A percentile compares a stretch with the other conserved stretches of the same genome.
Evolutionary conservation across 2,113 vertebrate genomes (phyloP).

Genomic region (Coptodon bakossiorum): DNA sequence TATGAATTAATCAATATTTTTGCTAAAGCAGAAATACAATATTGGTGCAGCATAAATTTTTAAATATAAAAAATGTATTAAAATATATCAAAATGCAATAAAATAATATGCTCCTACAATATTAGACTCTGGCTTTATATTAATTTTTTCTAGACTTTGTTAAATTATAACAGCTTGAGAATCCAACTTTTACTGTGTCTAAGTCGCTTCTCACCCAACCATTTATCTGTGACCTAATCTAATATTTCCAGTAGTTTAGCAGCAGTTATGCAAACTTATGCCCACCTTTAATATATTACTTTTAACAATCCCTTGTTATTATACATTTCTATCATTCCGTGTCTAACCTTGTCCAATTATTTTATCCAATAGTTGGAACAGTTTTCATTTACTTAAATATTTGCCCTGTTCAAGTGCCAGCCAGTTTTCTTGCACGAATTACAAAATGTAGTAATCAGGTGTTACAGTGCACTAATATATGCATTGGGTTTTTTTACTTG

Average conservation of each 20-base stretch:
- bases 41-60: accelerated
- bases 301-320: background rate
- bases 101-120: accelerated
- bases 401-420: accelerated
- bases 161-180: no score
- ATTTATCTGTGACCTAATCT: background rate
- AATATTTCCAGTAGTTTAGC: background rate
- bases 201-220: background rate
- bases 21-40: background rate
- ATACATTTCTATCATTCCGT: accelerated
- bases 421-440: background rate
- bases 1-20: background rate
- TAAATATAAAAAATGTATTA: background rate
- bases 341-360: background rate
- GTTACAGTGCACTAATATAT: background rate
- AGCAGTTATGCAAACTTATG: background rate
- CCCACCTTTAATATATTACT: background rate
- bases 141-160: accelerated
- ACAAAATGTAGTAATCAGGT: accelerated
- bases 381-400: background rate
- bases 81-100: background rate
- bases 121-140: background rate
- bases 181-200: background rate
- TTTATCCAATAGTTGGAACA: accelerated
- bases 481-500: accelerated